phyloP scores from a whole-genome alignment of 2,888 invertebrate species.

The Eurytoma californica region DNA sequence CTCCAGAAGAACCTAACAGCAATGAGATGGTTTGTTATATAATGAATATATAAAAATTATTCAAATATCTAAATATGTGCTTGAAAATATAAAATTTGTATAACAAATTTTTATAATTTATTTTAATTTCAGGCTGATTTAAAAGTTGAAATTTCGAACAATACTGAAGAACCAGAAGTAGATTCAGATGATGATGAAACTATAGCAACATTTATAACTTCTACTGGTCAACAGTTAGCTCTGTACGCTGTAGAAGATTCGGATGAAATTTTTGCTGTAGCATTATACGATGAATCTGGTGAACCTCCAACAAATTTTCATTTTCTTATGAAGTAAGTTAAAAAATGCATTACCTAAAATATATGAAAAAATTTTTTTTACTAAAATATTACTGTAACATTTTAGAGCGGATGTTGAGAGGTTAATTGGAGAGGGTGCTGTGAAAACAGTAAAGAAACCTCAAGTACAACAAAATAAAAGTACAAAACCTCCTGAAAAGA shows the following conservation, averaged over 20 bases:
- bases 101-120: background rate
- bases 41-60: background rate
- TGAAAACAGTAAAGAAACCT: conserved; percentile 72
- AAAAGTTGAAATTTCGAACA: conserved; percentile 32
- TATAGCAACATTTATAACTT: conserved; percentile 72
- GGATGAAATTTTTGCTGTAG: conserved; percentile 72
- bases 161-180: conserved; percentile 57
- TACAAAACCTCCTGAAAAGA: conserved; percentile 16
- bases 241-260: conserved; percentile 72
- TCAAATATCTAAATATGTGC: background rate
- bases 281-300: conserved; percentile 72
- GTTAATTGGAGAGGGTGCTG: conserved; percentile 73
- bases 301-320: conserved; percentile 72
- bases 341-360: background rate
- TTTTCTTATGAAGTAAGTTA: conserved; percentile 70
- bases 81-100: background rate
- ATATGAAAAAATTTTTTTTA: background rate
- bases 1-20: background rate
- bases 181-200: conserved; percentile 71
- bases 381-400: background rate
- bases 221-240: conserved; percentile 71
- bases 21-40: background rate
- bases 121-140: conserved; percentile 44
- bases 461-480: conserved; percentile 30
- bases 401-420: conserved; percentile 71